A percentile compares a stretch with the other conserved stretches of the same genome.
phyloP scores from a whole-genome alignment of 2,797 vertebrate genomes.

The Chaenodraco wilsoni region DNA sequence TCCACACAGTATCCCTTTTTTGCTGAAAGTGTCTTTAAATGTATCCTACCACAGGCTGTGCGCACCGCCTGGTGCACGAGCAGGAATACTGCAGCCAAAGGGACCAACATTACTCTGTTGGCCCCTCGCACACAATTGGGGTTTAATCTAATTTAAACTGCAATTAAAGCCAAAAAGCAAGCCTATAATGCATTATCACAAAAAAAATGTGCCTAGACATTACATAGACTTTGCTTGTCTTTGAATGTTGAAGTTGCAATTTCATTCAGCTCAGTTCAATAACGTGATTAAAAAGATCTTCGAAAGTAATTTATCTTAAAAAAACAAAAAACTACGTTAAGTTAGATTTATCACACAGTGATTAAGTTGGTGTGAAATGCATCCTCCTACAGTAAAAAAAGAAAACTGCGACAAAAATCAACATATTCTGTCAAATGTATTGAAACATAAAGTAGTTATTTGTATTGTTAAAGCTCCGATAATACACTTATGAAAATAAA shows the following conservation, averaged over 20 bases:
- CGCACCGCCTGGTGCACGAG: conserved; percentile 71
- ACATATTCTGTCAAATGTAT: background rate
- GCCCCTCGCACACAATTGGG: conserved; percentile 2
- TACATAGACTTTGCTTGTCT: background rate
- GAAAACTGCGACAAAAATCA: background rate
- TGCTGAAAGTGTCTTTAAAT: background rate
- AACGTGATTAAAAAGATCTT: background rate
- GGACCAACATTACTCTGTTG: background rate
- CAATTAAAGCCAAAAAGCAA: background rate
- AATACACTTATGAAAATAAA: background rate
- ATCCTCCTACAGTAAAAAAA: no score
- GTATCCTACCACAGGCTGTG: conserved; percentile 31
- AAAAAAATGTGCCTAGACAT: background rate
- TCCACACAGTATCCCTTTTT: background rate
- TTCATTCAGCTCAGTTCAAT: conserved; percentile 13
- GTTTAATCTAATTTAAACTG: conserved; percentile 7
- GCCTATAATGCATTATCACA: no score
- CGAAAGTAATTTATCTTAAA: background rate
- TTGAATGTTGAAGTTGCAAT: background rate
- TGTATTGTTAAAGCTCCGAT: background rate
- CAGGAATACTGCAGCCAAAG: conserved; percentile 54
- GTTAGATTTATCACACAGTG: accelerated
- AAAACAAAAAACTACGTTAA: background rate
- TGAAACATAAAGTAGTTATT: background rate
- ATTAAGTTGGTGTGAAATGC: background rate